Evolutionary conservation across 1,140 invertebrate species (phyloP).

Genomic region (Bombus huntii): DNA sequence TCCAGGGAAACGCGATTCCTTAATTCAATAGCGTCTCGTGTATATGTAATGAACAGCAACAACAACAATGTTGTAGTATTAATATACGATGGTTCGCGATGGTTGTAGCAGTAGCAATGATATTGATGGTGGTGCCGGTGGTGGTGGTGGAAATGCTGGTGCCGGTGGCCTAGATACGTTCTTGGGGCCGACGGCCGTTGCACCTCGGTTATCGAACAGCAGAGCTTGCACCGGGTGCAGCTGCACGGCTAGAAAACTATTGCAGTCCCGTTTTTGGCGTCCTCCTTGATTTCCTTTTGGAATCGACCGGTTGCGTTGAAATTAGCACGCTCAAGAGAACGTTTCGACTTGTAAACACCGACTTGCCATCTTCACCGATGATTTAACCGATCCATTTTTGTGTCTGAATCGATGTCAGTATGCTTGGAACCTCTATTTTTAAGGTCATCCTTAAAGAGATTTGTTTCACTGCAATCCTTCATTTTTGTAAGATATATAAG

Average conservation of each 20-base stretch:
- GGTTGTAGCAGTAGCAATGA: conserved; percentile 36
- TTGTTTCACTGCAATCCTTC: background rate
- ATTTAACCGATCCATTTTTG: background rate
- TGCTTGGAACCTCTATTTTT: background rate
- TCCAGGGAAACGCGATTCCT: too few species aligned
- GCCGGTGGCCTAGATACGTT: conserved; percentile 77
- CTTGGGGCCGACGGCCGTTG: conserved; percentile 77
- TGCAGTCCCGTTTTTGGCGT: conserved; percentile 25
- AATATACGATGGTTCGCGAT: background rate
- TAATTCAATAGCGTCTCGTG: too few species aligned
- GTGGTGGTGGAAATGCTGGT: conserved; percentile 54
- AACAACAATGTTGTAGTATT: conserved; percentile 15
- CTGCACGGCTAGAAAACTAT: conserved; percentile 57
- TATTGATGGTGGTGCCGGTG: conserved; percentile 27
- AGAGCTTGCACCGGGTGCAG: conserved; percentile 68
- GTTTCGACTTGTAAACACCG: background rate
- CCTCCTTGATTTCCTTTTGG: conserved; percentile 17
- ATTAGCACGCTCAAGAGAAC: background rate
- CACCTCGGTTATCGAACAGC: conserved; percentile 77
- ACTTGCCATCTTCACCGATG: background rate
- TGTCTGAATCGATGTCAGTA: background rate
- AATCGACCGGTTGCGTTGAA: conserved; percentile 12
- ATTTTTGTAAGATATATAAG: background rate
- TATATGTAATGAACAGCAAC: background rate
- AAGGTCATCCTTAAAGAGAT: background rate